Evolutionary conservation across 35 echinoderm and acorn worm species (phyloP), one percentile per base, ranked within the genome.

Genomic region (Ptychodera flava): DNA sequence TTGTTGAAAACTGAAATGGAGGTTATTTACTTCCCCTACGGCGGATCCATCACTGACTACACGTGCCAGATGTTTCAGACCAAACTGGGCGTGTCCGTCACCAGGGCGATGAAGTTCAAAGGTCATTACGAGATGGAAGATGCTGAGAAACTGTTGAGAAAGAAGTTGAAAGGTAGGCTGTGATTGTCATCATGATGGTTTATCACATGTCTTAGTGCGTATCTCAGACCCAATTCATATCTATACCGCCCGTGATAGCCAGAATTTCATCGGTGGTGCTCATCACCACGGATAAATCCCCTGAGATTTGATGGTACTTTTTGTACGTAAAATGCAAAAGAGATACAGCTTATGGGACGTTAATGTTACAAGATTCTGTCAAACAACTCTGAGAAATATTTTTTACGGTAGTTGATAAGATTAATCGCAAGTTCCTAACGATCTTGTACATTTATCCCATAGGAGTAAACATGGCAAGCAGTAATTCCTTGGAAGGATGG

Each of bases 1-100:
- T 79, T 98, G 77, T 77, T 92, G 78, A 98, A 94, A 85, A 98
- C 95, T 1, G 95, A 98, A 77, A 98, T 92, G 90, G 95, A 98
- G 36, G 88, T 98, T 0, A 77, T 34, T 15, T 98, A 98, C 53
- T 98, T 94, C 80, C 95, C 95, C 14, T 76, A 90, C 15, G 95
- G 95, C 29, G 95, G 95, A 16, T 94, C 95, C 29, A 98, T 98
- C 77, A 93, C 91, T 15, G 95, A 98, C 36, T 98, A 94, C 86
- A 92, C 92, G 28, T 97, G 95, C 35, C 79, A 82, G 78, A 77
- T 98, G 77, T 90, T 92, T 64, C 81, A 89, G 22, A 92, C 83
- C 84, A 94, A 64, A 38, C 85, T 98, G 16, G 95, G 95, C 32
- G 95, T 98, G 78, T 98, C 95, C 0, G 95, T 98, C 31, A 98